Base-by-base conservation (phyloP, 1,140 invertebrate genomes). In the Caenorhabditis remanei region DNA sequence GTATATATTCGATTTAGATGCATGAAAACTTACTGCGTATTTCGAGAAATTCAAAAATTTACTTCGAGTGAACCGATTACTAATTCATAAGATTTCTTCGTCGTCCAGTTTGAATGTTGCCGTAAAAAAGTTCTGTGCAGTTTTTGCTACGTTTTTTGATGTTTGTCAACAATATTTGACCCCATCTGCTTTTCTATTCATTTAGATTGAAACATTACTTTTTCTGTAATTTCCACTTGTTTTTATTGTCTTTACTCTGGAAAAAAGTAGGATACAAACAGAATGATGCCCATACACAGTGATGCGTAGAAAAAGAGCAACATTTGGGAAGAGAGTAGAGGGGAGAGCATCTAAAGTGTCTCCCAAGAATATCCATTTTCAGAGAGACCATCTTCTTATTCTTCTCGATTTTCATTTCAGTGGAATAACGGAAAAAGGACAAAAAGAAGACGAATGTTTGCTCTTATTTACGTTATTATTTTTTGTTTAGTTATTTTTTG, bases 331-430 rank as follows among this genome's bases (percentile, higher is more conserved):
- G 19, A 13, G 14, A 13, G 43, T 43, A 11, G 41, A 43, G 11
- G 71, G 63, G 24, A n/a, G n/a, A 79, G 71, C 46, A 79, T 79
- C 71, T 79, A 79, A 50, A 79, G 71, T 79, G 71, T 79, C 71
- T 79, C 71, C 71, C 71, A 79, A 79, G 71, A 79, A 79, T 79
- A 79, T 79, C 71, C 71, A 79, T 79, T 79, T 79, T 79, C 71
- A 79, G 71, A 79, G 19, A 79, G 71, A 79, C 71, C 71, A 79
- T 79, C 71, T 79, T 79, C 43, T 79, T 79, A 48, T 79, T 79
- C 71, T 79, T 79, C 71, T 79, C 43, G 71, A 79, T 79, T 79
- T 79, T 79, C 71, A 79, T 41, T 79, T n/a, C 61, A 21, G 21
- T 63, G 61, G 21, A 13, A 6, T 1, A 46, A 71, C 24, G 1